Evolutionary conservation across 2,797 vertebrate genomes (phyloP), one percentile per base, ranked within the genome.

Genomic region (Cichlasoma orientale): DNA sequence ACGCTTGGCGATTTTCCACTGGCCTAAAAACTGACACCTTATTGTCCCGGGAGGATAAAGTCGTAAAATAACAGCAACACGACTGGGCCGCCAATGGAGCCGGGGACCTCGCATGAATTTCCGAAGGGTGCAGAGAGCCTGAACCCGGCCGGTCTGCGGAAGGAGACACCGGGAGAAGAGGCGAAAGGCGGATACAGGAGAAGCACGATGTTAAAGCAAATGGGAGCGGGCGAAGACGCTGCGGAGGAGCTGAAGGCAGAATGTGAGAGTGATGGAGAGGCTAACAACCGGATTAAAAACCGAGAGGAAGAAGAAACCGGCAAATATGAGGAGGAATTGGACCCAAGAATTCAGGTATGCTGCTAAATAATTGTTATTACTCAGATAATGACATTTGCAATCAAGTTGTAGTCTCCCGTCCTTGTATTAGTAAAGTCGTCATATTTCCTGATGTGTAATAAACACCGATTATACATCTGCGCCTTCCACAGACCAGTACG

Each of bases 331-430:
- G 96, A 97, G 79, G 96, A 97, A 66, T 80, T 97, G 74, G 97
- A 97, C 76, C 96, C 97, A 13, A 93, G 96, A 78, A 97, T 97
- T 58, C 97, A 97, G 96, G 96, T 94, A 87, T 31, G 90, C 58
- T 25, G 10, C 16, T 19, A 61, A 54, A 29, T 33, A 63, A 14
- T 3, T 0, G n/a, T 44, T 63, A 13, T 14, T 41, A 41, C 38
- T 44, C 38, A 41, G 13, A 12, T 13, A 41, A 41, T 12, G 11
- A 10, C 3, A 38, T 10, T 38, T 38, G 36, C 11, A 38, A 38
- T 12, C 38, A 41, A 13, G 38, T 1, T 41, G 38, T 41, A 13
- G 38, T 41, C 38, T 18, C 36, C 14, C 59, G 36, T 23, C 0
- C 14, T 9, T 16, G 14, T 23, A 18, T 18, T 41, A 63, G 59